Base-by-base conservation (phyloP, 1,140 invertebrate species). In the Phortica variegata region DNA sequence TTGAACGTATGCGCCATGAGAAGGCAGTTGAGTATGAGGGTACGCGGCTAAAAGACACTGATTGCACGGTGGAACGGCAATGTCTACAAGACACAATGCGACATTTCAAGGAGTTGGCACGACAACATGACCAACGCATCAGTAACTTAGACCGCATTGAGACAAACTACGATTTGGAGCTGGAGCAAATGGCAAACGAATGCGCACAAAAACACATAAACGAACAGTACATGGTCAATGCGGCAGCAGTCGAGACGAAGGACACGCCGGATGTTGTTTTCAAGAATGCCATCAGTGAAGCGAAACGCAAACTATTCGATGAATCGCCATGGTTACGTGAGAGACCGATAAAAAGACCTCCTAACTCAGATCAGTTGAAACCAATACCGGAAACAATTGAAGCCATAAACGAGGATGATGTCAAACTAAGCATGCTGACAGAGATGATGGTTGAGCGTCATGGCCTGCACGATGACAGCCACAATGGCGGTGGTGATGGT, bases 1-100 rank as follows among this genome's bases (percentile, higher is more conserved):
- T 75, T 34, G 65, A 73, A 20, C 56, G 47, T 8, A 55, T 42
- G 41, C 54, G 53, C 4, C 12, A n/a, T 10, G 19, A 62, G 41
- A 43, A 59, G 10, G 19, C 54, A 26, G 34, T 15, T 26, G 19
- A 38, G 38, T 7, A 47, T 53, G 12, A 29, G 12, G 26, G 6
- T 29, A 29, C 26, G 19, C 7, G 21, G 2, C 16, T 43, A 4
- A 40, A 47, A 1, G 44, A 47, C n/a, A 15, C 36, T 12, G 49
- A 26, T 23, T 56, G 40, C 18, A 29, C 33, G 0, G 36, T 16
- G 0, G 55, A 65, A 8, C 52, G 41, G 2, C 49, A 58, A 6
- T 47, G 61, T 4, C 33, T 61, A 3, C 47, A 61, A 21, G 40
- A 49, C 23, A 53, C 49, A 1, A 6, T 58, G 29, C n/a, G 59